phyloP scores from a whole-genome alignment of 2,797 vertebrate species.

The Hozukius guyotensis region DNA sequence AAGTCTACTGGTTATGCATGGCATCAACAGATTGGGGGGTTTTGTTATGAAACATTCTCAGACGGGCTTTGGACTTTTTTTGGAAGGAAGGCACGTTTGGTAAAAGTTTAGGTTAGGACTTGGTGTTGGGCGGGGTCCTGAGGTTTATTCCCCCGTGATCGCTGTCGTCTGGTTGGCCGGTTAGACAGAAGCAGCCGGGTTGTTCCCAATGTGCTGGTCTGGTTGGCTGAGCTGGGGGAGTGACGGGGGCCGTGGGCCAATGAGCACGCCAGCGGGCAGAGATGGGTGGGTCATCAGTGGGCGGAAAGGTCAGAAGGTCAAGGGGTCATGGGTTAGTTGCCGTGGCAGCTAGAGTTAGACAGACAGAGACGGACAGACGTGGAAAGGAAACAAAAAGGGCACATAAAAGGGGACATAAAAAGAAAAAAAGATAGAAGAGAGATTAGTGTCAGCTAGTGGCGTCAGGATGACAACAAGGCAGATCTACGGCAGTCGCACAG shows the following conservation, averaged over 20 bases:
- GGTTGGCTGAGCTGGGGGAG: slow-evolving; percentile 88
- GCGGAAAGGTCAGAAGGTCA: slow-evolving; percentile 99
- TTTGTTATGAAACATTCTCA: slow-evolving; percentile 37
- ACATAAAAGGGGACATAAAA: slow-evolving; percentile 90
- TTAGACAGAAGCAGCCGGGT: slow-evolving; percentile 75
- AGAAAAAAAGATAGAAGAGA: slow-evolving; percentile 99
- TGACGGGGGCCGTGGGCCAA: slow-evolving; percentile 96
- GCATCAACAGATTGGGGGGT: slow-evolving; percentile 23
- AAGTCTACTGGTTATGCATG: slow-evolving; percentile 20
- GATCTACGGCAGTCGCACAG: slow-evolving; percentile 95
- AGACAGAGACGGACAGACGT: slow-evolving; percentile 86
- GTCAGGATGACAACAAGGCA: slow-evolving; percentile 99
- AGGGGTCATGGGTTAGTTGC: slow-evolving; percentile 99
- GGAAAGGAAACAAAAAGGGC: slow-evolving; percentile 84
- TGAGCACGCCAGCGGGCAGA: slow-evolving; percentile 99
- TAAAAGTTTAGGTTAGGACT: slow-evolving; percentile 63
- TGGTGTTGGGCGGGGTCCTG: slow-evolving; percentile 64
- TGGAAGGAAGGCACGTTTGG: slow-evolving; percentile 71
- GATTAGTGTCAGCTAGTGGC: slow-evolving; percentile 99
- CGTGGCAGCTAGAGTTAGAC: slow-evolving; percentile 99
- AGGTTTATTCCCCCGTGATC: slow-evolving; percentile 89
- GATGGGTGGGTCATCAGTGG: slow-evolving; percentile 99
- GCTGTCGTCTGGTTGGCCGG: slow-evolving; percentile 75
- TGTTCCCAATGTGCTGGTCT: slow-evolving; percentile 77
- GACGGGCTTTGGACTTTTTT: slow-evolving; percentile 80